Conservation (phyloP, 2,113 vertebrate genomes). For the Myxocyprinus asiaticus region DNA sequence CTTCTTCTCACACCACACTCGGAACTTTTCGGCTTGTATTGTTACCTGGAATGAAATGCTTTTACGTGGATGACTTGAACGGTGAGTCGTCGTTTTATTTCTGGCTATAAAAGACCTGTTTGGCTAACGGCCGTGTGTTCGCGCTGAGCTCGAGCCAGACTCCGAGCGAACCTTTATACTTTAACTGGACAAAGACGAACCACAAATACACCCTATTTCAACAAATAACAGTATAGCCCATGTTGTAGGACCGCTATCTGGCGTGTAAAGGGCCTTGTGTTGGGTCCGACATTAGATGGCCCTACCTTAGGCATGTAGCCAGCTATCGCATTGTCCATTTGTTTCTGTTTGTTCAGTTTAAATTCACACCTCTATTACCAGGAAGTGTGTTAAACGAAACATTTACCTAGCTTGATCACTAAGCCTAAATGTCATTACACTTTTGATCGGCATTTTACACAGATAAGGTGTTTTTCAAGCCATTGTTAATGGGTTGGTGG, state of each 20-base stretch:
- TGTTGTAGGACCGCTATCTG: background rate
- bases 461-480: background rate
- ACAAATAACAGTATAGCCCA: background rate
- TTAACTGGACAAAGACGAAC: background rate
- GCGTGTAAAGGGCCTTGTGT: slow-evolving; percentile 17
- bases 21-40: background rate
- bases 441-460: background rate
- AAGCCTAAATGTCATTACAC: background rate
- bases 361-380: slow-evolving; percentile 13
- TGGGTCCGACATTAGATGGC: slow-evolving; percentile 27
- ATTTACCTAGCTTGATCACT: background rate
- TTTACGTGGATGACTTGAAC: slow-evolving; percentile 42
- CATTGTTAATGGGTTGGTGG: background rate
- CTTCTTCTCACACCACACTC: background rate
- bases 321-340: slow-evolving; percentile 31
- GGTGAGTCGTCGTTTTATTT: slow-evolving; percentile 27
- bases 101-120: background rate
- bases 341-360: slow-evolving; percentile 19
- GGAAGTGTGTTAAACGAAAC: slow-evolving; percentile 11
- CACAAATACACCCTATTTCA: background rate
- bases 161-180: too few species aligned
- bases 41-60: slow-evolving; percentile 48
- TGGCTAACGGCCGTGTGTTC: slow-evolving; percentile 20
- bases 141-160: too few species aligned
- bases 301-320: slow-evolving; percentile 16